Evolutionary conservation across 2,797 vertebrate species (phyloP).

Genomic region (Moxostoma hubbsi): DNA sequence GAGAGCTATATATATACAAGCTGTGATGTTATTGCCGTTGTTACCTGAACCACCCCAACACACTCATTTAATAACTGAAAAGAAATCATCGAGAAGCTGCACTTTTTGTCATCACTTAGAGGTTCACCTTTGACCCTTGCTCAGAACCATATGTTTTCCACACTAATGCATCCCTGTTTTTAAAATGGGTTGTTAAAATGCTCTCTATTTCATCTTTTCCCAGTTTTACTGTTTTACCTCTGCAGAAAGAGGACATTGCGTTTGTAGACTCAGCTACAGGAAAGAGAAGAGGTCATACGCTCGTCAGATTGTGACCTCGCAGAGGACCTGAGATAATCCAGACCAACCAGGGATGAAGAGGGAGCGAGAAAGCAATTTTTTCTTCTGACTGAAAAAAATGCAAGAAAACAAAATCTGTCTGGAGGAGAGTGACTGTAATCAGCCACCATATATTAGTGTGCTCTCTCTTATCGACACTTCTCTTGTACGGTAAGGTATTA

Average conservation of each 20-base stretch:
- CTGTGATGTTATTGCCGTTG: constrained; percentile 56
- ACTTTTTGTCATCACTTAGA: constrained; percentile 63
- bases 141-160: constrained; percentile 63
- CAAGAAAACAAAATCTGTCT: constrained; percentile 41
- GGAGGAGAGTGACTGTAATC: constrained; percentile 36
- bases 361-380: constrained; percentile 2
- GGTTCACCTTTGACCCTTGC: constrained; percentile 57
- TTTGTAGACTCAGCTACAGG: constrained; percentile 65
- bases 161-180: constrained; percentile 63
- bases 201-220: constrained; percentile 31
- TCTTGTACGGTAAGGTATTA: too few species aligned
- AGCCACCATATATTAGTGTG: too few species aligned
- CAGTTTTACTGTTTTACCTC: constrained; percentile 62
- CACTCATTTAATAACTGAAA: constrained; percentile 30
- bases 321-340: constrained; percentile 69
- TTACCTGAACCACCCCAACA: constrained; percentile 51
- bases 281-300: background rate
- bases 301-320: constrained; percentile 67
- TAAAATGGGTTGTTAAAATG: constrained; percentile 65
- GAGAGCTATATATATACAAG: constrained; percentile 48
- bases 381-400: constrained; percentile 13
- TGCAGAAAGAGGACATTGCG: too few species aligned
- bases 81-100: constrained; percentile 3
- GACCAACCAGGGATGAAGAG: constrained; percentile 56
- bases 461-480: too few species aligned